Percentiles rank a stretch among this genome's conserved stretches.
Evolutionary conservation across 2,113 vertebrate species (phyloP).

Genomic region (Proterorhinus semilunaris): DNA sequence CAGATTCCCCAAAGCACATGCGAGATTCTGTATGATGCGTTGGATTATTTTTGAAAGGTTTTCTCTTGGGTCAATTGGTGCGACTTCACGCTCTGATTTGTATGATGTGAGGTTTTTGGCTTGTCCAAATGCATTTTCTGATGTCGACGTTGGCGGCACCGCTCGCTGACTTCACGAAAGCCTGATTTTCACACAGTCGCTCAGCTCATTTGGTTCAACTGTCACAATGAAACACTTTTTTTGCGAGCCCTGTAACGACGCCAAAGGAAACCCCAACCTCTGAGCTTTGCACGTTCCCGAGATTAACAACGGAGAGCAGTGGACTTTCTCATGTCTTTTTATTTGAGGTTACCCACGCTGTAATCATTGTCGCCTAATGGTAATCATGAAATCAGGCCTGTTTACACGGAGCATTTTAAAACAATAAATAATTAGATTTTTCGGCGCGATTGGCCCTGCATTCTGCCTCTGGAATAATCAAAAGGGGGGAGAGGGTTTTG

Average conservation of each 20-base stretch:
- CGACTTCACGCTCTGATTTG: not conserved
- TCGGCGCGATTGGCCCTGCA: not conserved
- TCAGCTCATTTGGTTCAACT: slow-evolving; percentile 25
- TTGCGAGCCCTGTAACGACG: slow-evolving; percentile 13
- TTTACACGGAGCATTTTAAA: not conserved
- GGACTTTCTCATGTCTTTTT: slow-evolving; percentile 12
- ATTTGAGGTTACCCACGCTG: not conserved
- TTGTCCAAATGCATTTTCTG: slow-evolving; percentile 40
- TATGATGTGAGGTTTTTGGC: slow-evolving; percentile 35
- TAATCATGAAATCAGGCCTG: not conserved
- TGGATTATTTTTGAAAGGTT: slow-evolving; percentile 12
- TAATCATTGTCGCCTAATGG: slow-evolving; percentile 4
- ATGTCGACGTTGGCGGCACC: slow-evolving; percentile 29
- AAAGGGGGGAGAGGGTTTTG: not conserved
- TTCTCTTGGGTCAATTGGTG: slow-evolving; percentile 8
- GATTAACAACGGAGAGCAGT: slow-evolving; percentile 30
- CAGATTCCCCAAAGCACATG: slow-evolving; percentile 7
- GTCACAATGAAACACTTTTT: slow-evolving; percentile 40
- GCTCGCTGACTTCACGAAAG: slow-evolving; percentile 10
- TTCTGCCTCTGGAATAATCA: slow-evolving; percentile 2
- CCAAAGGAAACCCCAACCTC: slow-evolving; percentile 14
- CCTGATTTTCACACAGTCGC: slow-evolving; percentile 29
- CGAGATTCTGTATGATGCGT: slow-evolving; percentile 15
- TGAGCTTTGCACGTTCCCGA: slow-evolving; percentile 28
- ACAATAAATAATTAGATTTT: slow-evolving; percentile 1